Evolutionary conservation across 2,797 vertebrate species (phyloP), one percentile per base, ranked within the genome.

Genomic region (Pipistrellus kuhlii): DNA sequence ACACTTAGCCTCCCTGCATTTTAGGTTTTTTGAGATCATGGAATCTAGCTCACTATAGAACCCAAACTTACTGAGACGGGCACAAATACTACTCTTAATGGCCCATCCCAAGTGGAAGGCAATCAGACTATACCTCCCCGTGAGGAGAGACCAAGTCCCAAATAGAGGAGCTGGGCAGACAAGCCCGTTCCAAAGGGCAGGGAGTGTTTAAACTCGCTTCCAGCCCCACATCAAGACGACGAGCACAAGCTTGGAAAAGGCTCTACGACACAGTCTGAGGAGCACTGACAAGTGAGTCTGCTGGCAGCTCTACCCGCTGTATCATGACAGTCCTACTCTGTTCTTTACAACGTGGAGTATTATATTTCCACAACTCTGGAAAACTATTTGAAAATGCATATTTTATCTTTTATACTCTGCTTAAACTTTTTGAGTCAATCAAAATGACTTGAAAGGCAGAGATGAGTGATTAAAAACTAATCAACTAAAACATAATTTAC

Each of bases 361-460:
- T 7, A 6, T 17, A 73, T 35, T 66, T 41, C 11, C 8, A 32
- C 2, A 77, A 12, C 51, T 59, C 62, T 41, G 20, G 27, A 17
- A 88, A 41, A 35, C n/a, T 25, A 3, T 38, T 51, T 48, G 80
- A 76, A 73, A n/a, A 23, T 15, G 27, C 35, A 15, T 20, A 46
- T 12, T 82, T 59, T 76, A 71, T 30, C 62, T 55, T 44, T 18
- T 11, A 38, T 4, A 27, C 59, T 92, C 41, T 68, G 69, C 48
- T 66, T 81, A 77, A 62, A 75, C 25, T 14, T 73, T 71, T 4
- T 38, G 10, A 59, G 73, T 73, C 69, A 84, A 86, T 77, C 55
- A 88, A 53, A 84, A 73, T 46, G 46, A 90, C 53, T 32, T 21
- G n/a, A 92, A 80, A 94, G 32, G 78, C 80, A 51, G 53, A 85